phyloP scores from a whole-genome alignment of 2,888 invertebrate species.

The Smittia sp. region DNA sequence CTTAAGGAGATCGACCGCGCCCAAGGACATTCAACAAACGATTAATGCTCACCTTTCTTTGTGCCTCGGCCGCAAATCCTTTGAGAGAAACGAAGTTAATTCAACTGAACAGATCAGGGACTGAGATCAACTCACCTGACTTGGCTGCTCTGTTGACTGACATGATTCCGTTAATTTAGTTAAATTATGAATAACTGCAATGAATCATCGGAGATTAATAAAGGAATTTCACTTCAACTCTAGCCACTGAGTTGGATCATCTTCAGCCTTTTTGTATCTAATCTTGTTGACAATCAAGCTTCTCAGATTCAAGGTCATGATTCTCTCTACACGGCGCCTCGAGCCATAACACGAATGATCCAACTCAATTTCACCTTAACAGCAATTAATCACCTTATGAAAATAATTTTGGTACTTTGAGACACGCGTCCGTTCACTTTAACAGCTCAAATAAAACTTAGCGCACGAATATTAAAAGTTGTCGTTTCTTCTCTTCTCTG shows the following conservation, averaged over 20 bases:
- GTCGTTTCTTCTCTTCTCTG: no score
- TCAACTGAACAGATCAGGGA: background rate
- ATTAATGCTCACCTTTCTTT: conserved; percentile 75
- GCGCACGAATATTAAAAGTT: background rate
- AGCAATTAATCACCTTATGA: conserved; percentile 36
- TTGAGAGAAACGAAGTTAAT: background rate
- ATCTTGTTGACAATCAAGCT: background rate
- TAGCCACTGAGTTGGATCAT: background rate
- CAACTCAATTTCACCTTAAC: background rate
- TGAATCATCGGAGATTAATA: no score
- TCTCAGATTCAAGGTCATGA: background rate
- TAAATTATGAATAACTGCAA: conserved; percentile 33
- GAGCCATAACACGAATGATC: background rate
- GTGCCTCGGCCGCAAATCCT: conserved; percentile 94
- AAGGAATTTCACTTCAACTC: no score
- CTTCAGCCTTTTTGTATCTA: background rate
- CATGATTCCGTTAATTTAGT: conserved; percentile 55
- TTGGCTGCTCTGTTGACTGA: conserved; percentile 81
- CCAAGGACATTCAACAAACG: background rate
- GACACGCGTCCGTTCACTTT: conserved; percentile 8
- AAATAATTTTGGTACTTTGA: conserved; percentile 29
- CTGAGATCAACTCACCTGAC: conserved; percentile 53
- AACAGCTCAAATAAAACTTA: conserved; percentile 23
- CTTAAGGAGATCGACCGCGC: conserved; percentile 4
- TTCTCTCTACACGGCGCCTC: background rate